These are phyloP conservation scores for Bicyclus anynana DNA, from an alignment of 1,140 invertebrate species.

Conservation along the genomic window DNA sequence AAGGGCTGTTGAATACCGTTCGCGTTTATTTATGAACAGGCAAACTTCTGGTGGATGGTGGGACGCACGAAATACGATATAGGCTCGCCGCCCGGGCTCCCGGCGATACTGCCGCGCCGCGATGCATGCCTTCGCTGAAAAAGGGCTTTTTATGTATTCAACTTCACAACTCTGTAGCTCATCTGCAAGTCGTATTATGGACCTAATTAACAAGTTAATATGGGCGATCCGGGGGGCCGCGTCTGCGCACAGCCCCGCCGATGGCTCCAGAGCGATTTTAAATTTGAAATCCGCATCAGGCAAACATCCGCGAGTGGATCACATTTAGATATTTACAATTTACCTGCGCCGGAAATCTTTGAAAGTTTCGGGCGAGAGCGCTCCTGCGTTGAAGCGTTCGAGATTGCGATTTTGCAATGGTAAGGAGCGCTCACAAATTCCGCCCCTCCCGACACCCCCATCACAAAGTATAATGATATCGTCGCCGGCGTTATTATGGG, in stretches of 20 bases:
- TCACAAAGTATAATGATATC: slow-evolving; percentile 79
- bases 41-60: slow-evolving; percentile 79
- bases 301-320: slow-evolving; percentile 11
- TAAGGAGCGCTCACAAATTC: slow-evolving; percentile 78
- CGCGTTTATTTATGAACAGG: slow-evolving; percentile 79
- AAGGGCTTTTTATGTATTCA: slow-evolving; percentile 78
- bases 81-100: slow-evolving; percentile 79
- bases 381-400: slow-evolving; percentile 42
- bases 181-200: slow-evolving; percentile 93
- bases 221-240: slow-evolving; percentile 78
- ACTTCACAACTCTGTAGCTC: slow-evolving; percentile 81
- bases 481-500: slow-evolving; percentile 76
- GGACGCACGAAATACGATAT: slow-evolving; percentile 78
- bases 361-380: slow-evolving; percentile 38
- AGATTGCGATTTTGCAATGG: slow-evolving; percentile 73
- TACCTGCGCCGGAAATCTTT: slow-evolving; percentile 45
- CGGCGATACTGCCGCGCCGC: slow-evolving; percentile 69
- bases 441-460: slow-evolving; percentile 70
- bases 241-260: slow-evolving; percentile 55
- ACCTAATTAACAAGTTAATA: slow-evolving; percentile 94
- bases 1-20: slow-evolving; percentile 79
- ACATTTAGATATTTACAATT: slow-evolving; percentile 38
- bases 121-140: slow-evolving; percentile 78
- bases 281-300: slow-evolving; percentile 27
- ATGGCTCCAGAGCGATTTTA: slow-evolving; percentile 2